Evolutionary conservation across 1,140 invertebrate genomes (phyloP).

Genomic region (Acromyrmex heyeri): DNA sequence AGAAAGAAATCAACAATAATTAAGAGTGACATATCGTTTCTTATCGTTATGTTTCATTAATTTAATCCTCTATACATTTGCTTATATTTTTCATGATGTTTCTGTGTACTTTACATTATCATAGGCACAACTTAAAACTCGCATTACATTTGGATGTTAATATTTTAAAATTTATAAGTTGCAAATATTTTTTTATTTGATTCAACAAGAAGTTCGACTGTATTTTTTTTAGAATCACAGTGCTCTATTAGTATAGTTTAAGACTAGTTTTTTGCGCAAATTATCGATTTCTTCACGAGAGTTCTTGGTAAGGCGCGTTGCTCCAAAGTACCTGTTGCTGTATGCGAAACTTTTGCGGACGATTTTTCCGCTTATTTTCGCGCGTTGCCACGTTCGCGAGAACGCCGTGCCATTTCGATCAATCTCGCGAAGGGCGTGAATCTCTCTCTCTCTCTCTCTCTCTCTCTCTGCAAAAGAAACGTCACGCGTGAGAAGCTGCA

Average conservation of each 20-base stretch:
- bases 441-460: slow-evolving; percentile 2
- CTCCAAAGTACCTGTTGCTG: slow-evolving; percentile 57
- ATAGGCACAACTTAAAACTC: not conserved
- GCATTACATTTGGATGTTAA: not conserved
- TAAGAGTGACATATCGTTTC: not conserved
- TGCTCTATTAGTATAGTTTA: not conserved
- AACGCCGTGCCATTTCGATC: slow-evolving; percentile 54
- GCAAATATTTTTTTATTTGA: not conserved
- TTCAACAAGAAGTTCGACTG: not conserved
- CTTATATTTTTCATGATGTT: not conserved
- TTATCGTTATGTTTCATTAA: not conserved
- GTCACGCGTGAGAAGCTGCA: slow-evolving; percentile 59
- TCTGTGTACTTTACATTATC: not conserved
- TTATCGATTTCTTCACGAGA: slow-evolving; percentile 42
- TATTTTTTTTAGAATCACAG: not conserved
- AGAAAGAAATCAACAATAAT: not conserved
- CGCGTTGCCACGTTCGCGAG: slow-evolving; percentile 22
- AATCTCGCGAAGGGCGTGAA: slow-evolving; percentile 40
- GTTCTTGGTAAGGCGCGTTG: slow-evolving; percentile 45
- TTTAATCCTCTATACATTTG: not conserved
- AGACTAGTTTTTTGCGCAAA: not conserved
- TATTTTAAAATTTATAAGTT: not conserved
- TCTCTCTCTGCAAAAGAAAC: slow-evolving; percentile 9
- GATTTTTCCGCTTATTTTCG: slow-evolving; percentile 60
- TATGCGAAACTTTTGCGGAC: slow-evolving; percentile 58